Percentiles rank a stretch among this genome's conserved stretches.
phyloP scores from a whole-genome alignment of 2,797 vertebrate genomes.

The Leuciscus waleckii region DNA sequence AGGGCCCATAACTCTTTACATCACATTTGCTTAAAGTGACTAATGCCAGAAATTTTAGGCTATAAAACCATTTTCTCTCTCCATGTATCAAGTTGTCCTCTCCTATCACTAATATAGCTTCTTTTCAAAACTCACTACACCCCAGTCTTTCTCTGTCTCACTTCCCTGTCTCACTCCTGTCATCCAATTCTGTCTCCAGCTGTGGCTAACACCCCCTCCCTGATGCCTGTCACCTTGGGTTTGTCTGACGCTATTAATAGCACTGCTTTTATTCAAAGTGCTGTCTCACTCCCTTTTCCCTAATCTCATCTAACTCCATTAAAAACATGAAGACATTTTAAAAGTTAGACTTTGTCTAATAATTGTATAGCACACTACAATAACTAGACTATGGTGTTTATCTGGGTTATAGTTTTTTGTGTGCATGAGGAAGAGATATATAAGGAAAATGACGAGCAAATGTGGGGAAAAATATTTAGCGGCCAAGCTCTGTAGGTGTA shows the following conservation, averaged over 20 bases:
- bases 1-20: background rate
- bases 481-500: background rate
- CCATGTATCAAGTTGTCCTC: conserved; percentile 7
- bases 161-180: conserved; percentile 24
- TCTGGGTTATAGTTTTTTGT: background rate
- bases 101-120: background rate
- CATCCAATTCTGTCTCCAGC: conserved; percentile 43
- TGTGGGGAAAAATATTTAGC: background rate
- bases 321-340: conserved; percentile 17
- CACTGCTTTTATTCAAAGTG: conserved; percentile 39
- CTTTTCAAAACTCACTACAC: conserved; percentile 1
- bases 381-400: background rate
- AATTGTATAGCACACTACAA: background rate
- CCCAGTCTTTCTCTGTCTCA: background rate
- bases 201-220: conserved; percentile 40
- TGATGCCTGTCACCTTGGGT: conserved; percentile 58
- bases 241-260: conserved; percentile 60
- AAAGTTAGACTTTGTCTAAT: background rate
- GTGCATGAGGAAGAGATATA: background rate
- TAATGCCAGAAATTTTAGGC: background rate
- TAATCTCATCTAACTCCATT: conserved; percentile 23
- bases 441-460: background rate
- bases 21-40: background rate
- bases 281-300: conserved; percentile 19
- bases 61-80: conserved; percentile 12